Conservation (phyloP, 2,888 invertebrate genomes). For the Noctua comes region DNA sequence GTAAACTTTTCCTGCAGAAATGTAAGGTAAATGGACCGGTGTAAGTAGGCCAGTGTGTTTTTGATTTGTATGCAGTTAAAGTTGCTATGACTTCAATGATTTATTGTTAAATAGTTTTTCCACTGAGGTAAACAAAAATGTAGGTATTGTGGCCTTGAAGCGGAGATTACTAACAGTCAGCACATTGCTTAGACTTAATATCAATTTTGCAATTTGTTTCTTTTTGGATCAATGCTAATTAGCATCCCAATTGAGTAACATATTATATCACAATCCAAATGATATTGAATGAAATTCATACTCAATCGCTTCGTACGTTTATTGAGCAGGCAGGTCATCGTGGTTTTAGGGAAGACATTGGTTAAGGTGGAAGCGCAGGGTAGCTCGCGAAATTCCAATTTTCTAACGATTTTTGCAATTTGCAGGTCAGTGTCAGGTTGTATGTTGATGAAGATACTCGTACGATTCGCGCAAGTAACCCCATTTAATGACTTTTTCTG, state of each 20-base stretch:
- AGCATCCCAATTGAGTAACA: background rate
- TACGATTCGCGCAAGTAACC: no score
- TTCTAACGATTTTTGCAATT: no score
- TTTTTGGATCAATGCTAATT: constrained; percentile 1
- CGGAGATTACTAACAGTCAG: constrained; percentile 6
- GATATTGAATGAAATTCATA: background rate
- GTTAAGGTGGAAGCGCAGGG: background rate
- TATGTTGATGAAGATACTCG: no score
- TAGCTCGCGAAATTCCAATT: no score
- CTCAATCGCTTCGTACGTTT: background rate
- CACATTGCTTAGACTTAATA: constrained; percentile 3
- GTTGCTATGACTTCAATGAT: constrained; percentile 17
- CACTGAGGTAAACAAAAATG: constrained; percentile 8
- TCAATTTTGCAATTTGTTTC: background rate
- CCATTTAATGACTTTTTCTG: no score
- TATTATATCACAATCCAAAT: background rate
- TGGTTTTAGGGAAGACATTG: background rate
- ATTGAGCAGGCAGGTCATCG: background rate
- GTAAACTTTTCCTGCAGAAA: constrained; percentile 79
- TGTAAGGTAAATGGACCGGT: constrained; percentile 66
- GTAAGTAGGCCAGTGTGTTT: constrained; percentile 76
- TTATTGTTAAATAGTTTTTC: constrained; percentile 29
- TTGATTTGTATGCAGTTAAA: constrained; percentile 74
- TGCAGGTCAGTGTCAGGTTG: no score
- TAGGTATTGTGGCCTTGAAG: constrained; percentile 21